Base-by-base conservation (phyloP, 2,888 invertebrate genomes). In the Lydus trimaculatus region DNA sequence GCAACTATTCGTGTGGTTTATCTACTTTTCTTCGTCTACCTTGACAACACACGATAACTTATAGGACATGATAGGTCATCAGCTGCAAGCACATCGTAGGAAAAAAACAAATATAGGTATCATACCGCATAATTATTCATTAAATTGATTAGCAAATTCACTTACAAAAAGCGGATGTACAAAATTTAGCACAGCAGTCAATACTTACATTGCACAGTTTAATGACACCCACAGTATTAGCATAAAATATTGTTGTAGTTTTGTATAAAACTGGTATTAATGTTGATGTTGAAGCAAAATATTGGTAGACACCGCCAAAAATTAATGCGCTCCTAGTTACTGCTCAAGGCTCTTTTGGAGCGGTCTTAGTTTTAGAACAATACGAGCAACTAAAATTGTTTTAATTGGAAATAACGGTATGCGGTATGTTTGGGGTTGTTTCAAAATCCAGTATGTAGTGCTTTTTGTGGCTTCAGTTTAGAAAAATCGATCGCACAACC, bases 201-300 rank as follows among this genome's bases (percentile, higher is more conserved):
- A 93, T 92, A 87, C 95, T 95, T 84, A 90, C 92, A 79, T 94
- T 95, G 0, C 90, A 94, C 1, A 95, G 95, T 82, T 79, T 90
- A 66, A 87, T 95, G 82, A 94, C 94, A 2, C 95, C 95, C 0
- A 92, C 92, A 0, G 87, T 89, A 3, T 95, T 95, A 82, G 92
- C 93, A 1, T 90, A 93, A 84, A 88, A 90, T 73, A 90, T 91
- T 0, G 88, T 89, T 0, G 89, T 90, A 73, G 85, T 86, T n/a
- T 75, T 87, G 17, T 85, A 86, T 73, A 85, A 85, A 73, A 84
- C 86, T 31, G 89, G 90, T 63, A 89, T 91, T 20, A 90, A 90
- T 76, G 90, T 91, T 8, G 88, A 89, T 76, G 88, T 89, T 8
- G 90, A 89, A 80, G 91, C 92, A 43, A 86, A 89, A 75, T 90